Base-by-base conservation (phyloP, 2,113 vertebrate genomes). In the Myxocyprinus asiaticus region DNA sequence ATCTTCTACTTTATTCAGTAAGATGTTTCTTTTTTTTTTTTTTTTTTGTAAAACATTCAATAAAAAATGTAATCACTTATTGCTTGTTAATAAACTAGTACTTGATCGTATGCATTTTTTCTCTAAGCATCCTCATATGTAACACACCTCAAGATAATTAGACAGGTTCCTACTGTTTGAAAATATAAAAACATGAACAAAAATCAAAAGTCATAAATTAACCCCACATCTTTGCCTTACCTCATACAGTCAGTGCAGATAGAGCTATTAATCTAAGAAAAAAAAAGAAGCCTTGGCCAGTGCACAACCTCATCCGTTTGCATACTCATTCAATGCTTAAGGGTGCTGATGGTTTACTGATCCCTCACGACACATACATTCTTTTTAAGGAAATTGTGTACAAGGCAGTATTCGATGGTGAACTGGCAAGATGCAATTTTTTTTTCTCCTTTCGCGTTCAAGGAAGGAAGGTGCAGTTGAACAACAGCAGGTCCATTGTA, bases 1-100 rank as follows among this genome's bases (percentile, higher is more conserved):
- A 91, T 91, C 81, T 62, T 92, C 93, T 92, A 92, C 90, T 94
- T 94, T 94, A 94, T 94, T 94, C 73, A 87, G 76, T 89, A 88
- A 90, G 89, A 91, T 90, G 85, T 88, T 62, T 59, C 88, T 88
- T 33, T 33, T 33, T 89, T 84, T 92, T 88, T 62, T 59, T 88
- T 88, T 33, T 33, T 33, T 89, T 84, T 92, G 91, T 88, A 93
- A 93, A 94, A 94, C 92, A 93, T 93, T 90, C 89, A 93, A 92
- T 93, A 92, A 92, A 94, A 93, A 92, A 84, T 76, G 86, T 88
- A 72, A 88, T 90, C 88, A 84, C 88, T 93, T 94, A 93, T 93
- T 94, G 93, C 93, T 94, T 84, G 83, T 89, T 86, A 79, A 90
- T 90, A 88, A 87, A 88, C 89, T 89, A 89, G 84, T 88, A 88